Percentiles rank a stretch among this genome's conserved stretches.
Conservation (phyloP, 1,140 invertebrate genomes). For the Lepidostoma basale region DNA sequence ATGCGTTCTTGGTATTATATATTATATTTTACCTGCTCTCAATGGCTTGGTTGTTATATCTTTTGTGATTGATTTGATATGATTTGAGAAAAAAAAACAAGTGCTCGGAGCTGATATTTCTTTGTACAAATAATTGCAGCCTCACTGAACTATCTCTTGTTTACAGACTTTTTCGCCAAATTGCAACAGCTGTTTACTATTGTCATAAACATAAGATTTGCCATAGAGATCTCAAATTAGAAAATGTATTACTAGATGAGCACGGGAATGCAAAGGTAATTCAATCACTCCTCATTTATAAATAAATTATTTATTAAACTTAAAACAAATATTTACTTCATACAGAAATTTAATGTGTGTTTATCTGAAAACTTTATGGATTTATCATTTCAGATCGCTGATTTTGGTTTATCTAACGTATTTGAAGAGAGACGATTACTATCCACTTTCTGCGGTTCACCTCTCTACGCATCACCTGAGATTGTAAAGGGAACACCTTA, state of each 20-base stretch:
- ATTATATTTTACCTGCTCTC: no score
- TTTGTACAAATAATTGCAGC: no score
- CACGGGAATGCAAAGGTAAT: constrained; percentile 92
- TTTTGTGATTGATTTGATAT: no score
- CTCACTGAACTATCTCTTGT: no score
- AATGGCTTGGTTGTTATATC: no score
- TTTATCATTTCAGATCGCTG: constrained; percentile 79
- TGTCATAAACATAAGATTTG: constrained; percentile 99
- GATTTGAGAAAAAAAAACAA: no score
- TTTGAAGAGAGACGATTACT: constrained; percentile 89
- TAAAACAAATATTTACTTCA: constrained; percentile 24
- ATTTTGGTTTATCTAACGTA: constrained; percentile 98
- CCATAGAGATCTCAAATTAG: constrained; percentile 97
- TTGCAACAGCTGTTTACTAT: constrained; percentile 96
- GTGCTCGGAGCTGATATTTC: no score
- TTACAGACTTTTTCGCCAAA: constrained; percentile 90
- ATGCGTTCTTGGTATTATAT: no score
- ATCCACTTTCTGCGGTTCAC: constrained; percentile 96
- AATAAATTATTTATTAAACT: neutral
- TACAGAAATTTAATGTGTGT: neutral
- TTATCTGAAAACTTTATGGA: no score
- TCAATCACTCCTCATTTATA: neutral
- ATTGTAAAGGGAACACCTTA: constrained; percentile 98
- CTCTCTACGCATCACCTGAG: constrained; percentile 97
- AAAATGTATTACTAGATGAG: constrained; percentile 97